Conservation (phyloP, 2,888 invertebrate genomes). For the Drosophila neonasuta region DNA sequence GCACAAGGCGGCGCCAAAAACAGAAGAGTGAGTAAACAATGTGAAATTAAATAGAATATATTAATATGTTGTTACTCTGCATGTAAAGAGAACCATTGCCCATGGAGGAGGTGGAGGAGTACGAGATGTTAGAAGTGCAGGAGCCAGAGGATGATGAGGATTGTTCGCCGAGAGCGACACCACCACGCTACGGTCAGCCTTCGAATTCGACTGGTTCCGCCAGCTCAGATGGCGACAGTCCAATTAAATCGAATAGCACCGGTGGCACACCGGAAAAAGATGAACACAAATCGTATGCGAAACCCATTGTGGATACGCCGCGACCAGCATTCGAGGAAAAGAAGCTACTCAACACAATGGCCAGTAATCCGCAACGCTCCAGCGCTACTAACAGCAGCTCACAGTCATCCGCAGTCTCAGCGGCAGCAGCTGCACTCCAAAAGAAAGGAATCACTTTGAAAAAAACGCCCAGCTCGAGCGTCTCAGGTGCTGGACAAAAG, state of each 20-base stretch:
- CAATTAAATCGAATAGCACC: slow-evolving; percentile 69
- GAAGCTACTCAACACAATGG: slow-evolving; percentile 66
- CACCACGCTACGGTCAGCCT: slow-evolving; percentile 40
- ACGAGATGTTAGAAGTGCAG: slow-evolving; percentile 81
- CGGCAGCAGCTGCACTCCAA: slow-evolving; percentile 73
- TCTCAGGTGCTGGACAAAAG: slow-evolving; percentile 22
- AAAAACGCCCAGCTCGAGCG: slow-evolving; percentile 57
- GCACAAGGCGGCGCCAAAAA: slow-evolving; percentile 42
- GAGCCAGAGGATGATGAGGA: slow-evolving; percentile 79
- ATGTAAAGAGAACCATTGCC: slow-evolving; percentile 63
- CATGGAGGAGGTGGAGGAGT: slow-evolving; percentile 79
- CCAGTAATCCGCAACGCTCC: slow-evolving; percentile 49
- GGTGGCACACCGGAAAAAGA: slow-evolving; percentile 77
- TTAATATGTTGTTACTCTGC: neutral
- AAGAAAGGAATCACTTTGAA: slow-evolving; percentile 80
- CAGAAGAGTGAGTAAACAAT: slow-evolving; percentile 73
- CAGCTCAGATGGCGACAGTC: slow-evolving; percentile 78
- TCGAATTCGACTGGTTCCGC: slow-evolving; percentile 63
- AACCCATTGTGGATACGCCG: slow-evolving; percentile 57
- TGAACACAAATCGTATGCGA: slow-evolving; percentile 50
- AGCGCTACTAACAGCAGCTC: slow-evolving; percentile 10
- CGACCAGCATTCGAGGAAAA: slow-evolving; percentile 65
- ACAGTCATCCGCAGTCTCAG: slow-evolving; percentile 45
- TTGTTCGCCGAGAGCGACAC: slow-evolving; percentile 27
- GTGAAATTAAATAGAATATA: neutral